Evolutionary conservation across 2,888 invertebrate genomes (phyloP).

Genomic region (Psylliodes chrysocephalus): DNA sequence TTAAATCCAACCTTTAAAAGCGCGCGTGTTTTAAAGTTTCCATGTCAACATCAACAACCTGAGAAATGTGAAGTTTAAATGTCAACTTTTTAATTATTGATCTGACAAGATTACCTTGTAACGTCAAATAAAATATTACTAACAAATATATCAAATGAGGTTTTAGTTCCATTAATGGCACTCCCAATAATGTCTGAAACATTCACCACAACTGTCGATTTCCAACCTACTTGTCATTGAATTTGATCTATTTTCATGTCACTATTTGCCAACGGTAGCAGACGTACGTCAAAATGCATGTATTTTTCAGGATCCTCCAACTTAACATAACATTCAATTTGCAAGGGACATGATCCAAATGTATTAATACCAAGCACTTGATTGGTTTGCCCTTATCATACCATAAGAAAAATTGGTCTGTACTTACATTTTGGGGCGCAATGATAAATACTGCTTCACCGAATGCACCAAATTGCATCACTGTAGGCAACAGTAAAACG

Average conservation of each 20-base stretch:
- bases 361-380: slow-evolving; percentile 39
- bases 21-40: too few species aligned
- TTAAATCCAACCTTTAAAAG: too few species aligned
- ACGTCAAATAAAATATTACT: not conserved
- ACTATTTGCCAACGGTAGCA: slow-evolving; percentile 27
- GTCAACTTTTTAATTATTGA: not conserved
- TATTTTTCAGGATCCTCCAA: slow-evolving; percentile 27
- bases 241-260: not conserved
- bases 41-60: too few species aligned
- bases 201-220: not conserved
- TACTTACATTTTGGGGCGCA: slow-evolving; percentile 35
- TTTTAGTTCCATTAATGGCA: not conserved
- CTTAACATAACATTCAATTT: slow-evolving; percentile 29
- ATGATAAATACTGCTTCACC: slow-evolving; percentile 36
- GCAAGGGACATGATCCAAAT: slow-evolving; percentile 30
- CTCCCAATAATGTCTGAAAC: not conserved
- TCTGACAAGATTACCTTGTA: not conserved
- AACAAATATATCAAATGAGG: not conserved
- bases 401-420: slow-evolving; percentile 32
- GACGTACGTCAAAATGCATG: slow-evolving; percentile 19
- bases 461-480: slow-evolving; percentile 23
- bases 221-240: not conserved
- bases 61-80: not conserved
- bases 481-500: slow-evolving; percentile 25
- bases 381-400: slow-evolving; percentile 36